Conservation (phyloP, 1,140 invertebrate genomes). For the Drosophila rhopaloa region DNA sequence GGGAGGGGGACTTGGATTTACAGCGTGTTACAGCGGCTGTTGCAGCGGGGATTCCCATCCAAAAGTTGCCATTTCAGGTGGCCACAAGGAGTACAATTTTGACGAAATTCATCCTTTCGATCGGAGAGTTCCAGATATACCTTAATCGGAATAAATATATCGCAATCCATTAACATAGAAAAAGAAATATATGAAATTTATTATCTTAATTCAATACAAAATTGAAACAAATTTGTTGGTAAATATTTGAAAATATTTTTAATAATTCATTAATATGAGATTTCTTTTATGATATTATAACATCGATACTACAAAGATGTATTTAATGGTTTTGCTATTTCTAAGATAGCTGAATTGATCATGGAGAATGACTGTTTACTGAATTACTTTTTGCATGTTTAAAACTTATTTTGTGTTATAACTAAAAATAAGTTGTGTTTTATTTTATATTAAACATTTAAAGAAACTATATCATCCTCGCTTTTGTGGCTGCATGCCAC, state of each 20-base stretch:
- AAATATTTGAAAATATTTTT: too few relatives aligned
- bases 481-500: slow-evolving; percentile 33
- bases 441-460: neutral
- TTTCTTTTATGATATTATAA: too few relatives aligned
- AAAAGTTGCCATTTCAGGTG: slow-evolving; percentile 1
- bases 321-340: neutral
- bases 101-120: neutral
- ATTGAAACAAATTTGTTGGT: neutral
- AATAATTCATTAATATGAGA: too few relatives aligned
- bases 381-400: neutral
- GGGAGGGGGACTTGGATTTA: slow-evolving; percentile 1
- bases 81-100: neutral
- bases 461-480: slow-evolving; percentile 4
- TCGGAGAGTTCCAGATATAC: neutral
- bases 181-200: neutral
- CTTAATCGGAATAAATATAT: too few relatives aligned
- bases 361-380: neutral
- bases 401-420: neutral
- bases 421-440: neutral
- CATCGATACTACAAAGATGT: too few relatives aligned
- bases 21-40: slow-evolving; percentile 61
- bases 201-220: neutral
- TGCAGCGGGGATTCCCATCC: slow-evolving; percentile 32
- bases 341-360: too few relatives aligned
- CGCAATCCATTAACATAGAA: too few relatives aligned